A percentile compares a stretch with the other conserved stretches of the same genome.
Evolutionary conservation across 64 coral and sea anemone genomes (phyloP).

Genomic region (Montipora capricornis): DNA sequence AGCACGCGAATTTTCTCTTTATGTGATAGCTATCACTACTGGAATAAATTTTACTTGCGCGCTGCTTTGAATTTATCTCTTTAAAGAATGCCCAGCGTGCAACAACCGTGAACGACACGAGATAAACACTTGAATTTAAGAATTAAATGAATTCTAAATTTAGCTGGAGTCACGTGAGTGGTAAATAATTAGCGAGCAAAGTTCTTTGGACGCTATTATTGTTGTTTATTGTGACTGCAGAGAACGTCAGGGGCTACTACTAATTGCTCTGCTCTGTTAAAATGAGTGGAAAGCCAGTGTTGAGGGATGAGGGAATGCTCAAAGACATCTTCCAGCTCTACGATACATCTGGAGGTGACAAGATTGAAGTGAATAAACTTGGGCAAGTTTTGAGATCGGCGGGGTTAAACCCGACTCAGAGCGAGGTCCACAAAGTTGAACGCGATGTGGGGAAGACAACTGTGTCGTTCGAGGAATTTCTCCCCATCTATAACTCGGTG

Average conservation of each 20-base stretch:
- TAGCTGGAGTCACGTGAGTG: background rate
- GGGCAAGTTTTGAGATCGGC: constrained; percentile 87
- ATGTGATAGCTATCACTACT: background rate
- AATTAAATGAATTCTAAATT: constrained; percentile 3
- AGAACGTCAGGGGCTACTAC: background rate
- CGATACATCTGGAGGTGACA: constrained; percentile 89
- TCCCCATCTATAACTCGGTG: constrained; percentile 90
- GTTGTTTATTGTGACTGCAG: background rate
- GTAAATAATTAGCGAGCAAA: background rate
- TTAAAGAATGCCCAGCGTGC: background rate
- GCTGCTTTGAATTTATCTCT: too few species aligned
- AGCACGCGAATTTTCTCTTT: background rate
- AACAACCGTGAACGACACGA: background rate
- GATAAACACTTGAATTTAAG: background rate
- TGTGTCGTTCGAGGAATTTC: constrained; percentile 89
- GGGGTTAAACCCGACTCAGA: constrained; percentile 89
- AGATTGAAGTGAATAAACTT: constrained; percentile 72
- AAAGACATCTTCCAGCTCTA: constrained; percentile 97
- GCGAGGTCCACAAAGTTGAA: constrained; percentile 90
- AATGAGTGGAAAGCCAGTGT: constrained; percentile 18
- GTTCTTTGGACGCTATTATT: background rate
- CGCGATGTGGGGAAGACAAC: constrained; percentile 83
- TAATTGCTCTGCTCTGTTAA: background rate
- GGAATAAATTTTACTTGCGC: too few species aligned
- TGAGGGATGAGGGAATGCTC: constrained; percentile 74